Base-by-base conservation (phyloP, 2,888 invertebrate species). In the Aricia artaxerxes region DNA sequence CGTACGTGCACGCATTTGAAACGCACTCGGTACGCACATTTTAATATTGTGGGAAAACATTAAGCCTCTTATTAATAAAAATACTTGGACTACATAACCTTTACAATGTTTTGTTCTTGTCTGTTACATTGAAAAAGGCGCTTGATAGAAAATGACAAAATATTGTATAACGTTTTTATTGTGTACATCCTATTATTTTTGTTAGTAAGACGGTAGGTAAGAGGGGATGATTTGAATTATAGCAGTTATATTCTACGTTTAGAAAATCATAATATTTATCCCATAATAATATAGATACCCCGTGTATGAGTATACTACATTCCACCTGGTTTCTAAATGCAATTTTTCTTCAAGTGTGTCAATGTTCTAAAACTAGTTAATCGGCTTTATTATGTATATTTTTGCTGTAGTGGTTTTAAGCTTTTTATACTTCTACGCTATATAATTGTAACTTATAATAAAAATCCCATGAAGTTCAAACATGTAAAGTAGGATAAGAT, bases 11-110 rank as follows among this genome's bases (percentile, higher is more conserved):
- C 61, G 24, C n/a, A 61, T 61, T 61, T 31, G 61, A 4, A 31
- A 69, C 64, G 64, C 64, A 69, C 64, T 31, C 24, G 24, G 24
- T 61, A 35, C 64, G 64, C 35, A 69, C 31, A 69, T 69, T 69
- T 69, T 31, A 69, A 4, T 69, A 64, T 31, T 64, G 11, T 64
- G 24, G 31, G 11, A 11, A 35, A 13, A 9, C 11, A 64, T 31
- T 49, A 57, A 16, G 16, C 57, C 16, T 16, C 16, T 57, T 57
- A 16, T 16, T 57, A 16, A 57, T 53, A 53, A 53, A 53, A 53
- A 11, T 40, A 40, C 9, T 44, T 44, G 9, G 9, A 44, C 44
- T 44, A 9, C 44, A 44, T 40, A 2, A 9, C 1, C 44, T 40
- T 40, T 40, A 40, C 40, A 40, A 49, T 49, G 0, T 49, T 49